Base-by-base conservation (phyloP, 2,113 vertebrate species). In the Lichenostomus cassidix region DNA sequence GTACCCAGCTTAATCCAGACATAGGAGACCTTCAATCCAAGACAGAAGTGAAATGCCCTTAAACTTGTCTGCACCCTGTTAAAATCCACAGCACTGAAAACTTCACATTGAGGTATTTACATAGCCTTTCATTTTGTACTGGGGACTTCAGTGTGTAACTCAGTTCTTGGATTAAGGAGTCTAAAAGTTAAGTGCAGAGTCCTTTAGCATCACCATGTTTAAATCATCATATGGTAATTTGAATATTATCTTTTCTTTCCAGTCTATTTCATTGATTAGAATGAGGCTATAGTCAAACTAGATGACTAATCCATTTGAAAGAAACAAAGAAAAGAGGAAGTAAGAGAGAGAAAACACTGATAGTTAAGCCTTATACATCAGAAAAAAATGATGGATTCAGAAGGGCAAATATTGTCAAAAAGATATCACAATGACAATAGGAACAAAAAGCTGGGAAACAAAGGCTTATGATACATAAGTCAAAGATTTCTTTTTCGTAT, bases 361-460 rank as follows among this genome's bases (percentile, higher is more conserved):
- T 20, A 74, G 12, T 83, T 92, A 93, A 95, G 42, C 22, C 14
- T 77, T 69, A 52, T 21, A 24, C 4, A 74, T 75, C 37, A 52
- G 58, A 70, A 74, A 2, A 63, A 76, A 92, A 3, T 39, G 5
- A 69, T 68, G 11, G 49, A 69, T 89, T 82, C 22, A 62, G 23
- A n/a, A 53, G 31, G 24, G 31, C 33, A 86, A 58, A 52, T 75
- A 35, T 53, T 90, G 39, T 59, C 28, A 46, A 59, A 82, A 93
- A 47, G 22, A 63, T 4, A 50, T 78, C 21, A 27, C 53, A 80
- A 71, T 71, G 35, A 85, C 80, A 89, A 95, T 60, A 68, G 47
- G 50, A 92, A 85, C 9, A 86, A 91, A 96, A 95, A 84, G 5
- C 15, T 70, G 20, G 21, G 16, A 35, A 78, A 65, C 62, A 95